A percentile compares a stretch with the other conserved stretches of the same genome.
phyloP scores from a whole-genome alignment of 2,888 invertebrate species.

The Pterostichus niger region DNA sequence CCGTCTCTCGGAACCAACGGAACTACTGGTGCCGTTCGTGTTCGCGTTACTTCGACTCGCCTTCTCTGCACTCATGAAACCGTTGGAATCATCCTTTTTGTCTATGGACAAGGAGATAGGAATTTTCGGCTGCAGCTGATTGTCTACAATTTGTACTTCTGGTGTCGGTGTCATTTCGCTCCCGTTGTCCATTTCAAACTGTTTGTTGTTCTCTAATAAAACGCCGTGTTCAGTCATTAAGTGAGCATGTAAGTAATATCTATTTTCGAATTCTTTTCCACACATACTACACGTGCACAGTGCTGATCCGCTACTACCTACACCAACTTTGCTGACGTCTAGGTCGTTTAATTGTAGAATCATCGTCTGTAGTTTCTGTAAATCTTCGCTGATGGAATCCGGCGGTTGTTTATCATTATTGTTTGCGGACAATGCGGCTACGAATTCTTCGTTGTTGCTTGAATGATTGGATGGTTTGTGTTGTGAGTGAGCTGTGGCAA shows the following conservation, averaged over 20 bases:
- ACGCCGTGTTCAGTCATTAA: slow-evolving; percentile 85
- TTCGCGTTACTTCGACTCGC: background rate
- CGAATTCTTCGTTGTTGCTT: slow-evolving; percentile 28
- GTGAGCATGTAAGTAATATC: slow-evolving; percentile 85
- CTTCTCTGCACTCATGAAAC: slow-evolving; percentile 78
- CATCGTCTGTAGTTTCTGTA: slow-evolving; percentile 94
- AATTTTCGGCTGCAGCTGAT: slow-evolving; percentile 68
- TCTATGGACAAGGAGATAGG: slow-evolving; percentile 56
- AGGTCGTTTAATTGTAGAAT: slow-evolving; percentile 92
- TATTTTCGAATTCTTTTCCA: slow-evolving; percentile 85
- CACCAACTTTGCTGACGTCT: slow-evolving; percentile 80
- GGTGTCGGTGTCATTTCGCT: slow-evolving; percentile 74
- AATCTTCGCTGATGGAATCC: slow-evolving; percentile 88
- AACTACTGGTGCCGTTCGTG: background rate
- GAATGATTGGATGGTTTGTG: background rate
- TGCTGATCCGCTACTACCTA: slow-evolving; percentile 65
- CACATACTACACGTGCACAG: slow-evolving; percentile 82
- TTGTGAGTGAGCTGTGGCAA: slow-evolving; percentile 73
- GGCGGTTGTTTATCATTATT: slow-evolving; percentile 73
- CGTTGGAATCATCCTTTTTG: slow-evolving; percentile 74
- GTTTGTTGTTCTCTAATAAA: slow-evolving; percentile 76
- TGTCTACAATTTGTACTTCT: slow-evolving; percentile 81
- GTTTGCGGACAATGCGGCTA: slow-evolving; percentile 26
- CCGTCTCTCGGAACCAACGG: slow-evolving; percentile 77
- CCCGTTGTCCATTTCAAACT: slow-evolving; percentile 73